Base-by-base conservation (phyloP, 2,888 invertebrate genomes). In the Falcaria lacertinaria region DNA sequence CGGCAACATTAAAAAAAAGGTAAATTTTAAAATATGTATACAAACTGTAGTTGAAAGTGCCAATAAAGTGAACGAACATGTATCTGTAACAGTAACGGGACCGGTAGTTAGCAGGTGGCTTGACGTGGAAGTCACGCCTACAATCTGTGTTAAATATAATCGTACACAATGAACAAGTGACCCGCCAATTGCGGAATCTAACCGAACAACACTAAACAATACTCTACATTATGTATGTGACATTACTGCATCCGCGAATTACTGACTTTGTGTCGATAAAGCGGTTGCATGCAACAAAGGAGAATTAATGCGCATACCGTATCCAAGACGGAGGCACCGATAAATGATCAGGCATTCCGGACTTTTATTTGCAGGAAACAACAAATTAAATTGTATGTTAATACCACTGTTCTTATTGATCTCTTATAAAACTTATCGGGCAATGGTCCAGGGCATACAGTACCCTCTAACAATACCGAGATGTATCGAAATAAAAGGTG, bases 51-150 rank as follows among this genome's bases (percentile, higher is more conserved):
- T 19, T 2, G 14, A 22, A 15, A 13, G 22, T 15, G 36, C 22
- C 19, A 19, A 17, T 35, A 28, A 28, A 35, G 43, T 44, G 54
- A 48, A 45, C 28, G 44, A 43, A 48, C 35, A 39, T 39, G 38
- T 39, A 43, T 49, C 50, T 50, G 44, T 50, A 47, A 50, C 57
- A 64, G 61, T 70, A 73, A 73, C 74, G 64, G 77, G 57, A 60
- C 56, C 33, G 44, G 48, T 44, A 41, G 45, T 63, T 60, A 63
- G 56, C 66, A 67, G 66, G 59, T 69, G 65, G 60, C 50, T 47
- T 60, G 56, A 43, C 39, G 53, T 63, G 54, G 17, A 54, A 54
- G 67, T 73, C 68, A 73, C 74, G 67, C 60, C 58, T 57, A 67
- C 66, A 60, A 54, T 56, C 48, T 42, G 58, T 53, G 59, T 62